A percentile compares a stretch with the other conserved stretches of the same genome.
phyloP scores from a whole-genome alignment of 2,113 vertebrate genomes.

The Rallus limicola region DNA sequence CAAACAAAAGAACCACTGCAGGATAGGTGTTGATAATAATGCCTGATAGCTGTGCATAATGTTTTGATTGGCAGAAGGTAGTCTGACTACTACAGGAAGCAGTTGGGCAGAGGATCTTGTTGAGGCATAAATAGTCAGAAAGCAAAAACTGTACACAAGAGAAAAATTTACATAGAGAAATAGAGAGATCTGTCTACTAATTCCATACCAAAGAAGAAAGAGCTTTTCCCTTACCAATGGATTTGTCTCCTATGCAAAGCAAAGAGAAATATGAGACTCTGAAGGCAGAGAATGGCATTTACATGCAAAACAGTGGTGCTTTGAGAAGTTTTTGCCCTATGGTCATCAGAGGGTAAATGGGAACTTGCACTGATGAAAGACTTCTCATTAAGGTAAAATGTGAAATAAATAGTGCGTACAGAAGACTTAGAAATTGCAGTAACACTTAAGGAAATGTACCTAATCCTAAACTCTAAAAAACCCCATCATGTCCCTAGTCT shows the following conservation, averaged over 20 bases:
- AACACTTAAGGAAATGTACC: background rate
- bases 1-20: conserved; percentile 40
- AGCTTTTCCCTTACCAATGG: background rate
- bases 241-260: background rate
- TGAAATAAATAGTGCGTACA: background rate
- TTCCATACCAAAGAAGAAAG: background rate
- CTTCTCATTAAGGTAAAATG: background rate
- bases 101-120: conserved; percentile 38
- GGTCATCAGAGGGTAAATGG: background rate
- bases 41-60: conserved; percentile 42
- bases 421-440: background rate
- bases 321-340: background rate
- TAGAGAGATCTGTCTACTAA: background rate
- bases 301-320: background rate
- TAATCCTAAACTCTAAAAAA: background rate
- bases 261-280: background rate
- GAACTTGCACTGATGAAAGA: background rate
- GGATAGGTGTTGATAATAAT: conserved; percentile 63
- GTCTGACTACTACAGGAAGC: conserved; percentile 45
- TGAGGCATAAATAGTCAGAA: conserved; percentile 13
- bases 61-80: conserved; percentile 40
- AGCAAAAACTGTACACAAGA: background rate
- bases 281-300: background rate
- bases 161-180: background rate
- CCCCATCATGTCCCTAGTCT: fast-evolving